These are phyloP conservation scores for Phataginus tetradactyla DNA, from an alignment of 2,797 vertebrate genomes.

Conservation along the genomic window DNA sequence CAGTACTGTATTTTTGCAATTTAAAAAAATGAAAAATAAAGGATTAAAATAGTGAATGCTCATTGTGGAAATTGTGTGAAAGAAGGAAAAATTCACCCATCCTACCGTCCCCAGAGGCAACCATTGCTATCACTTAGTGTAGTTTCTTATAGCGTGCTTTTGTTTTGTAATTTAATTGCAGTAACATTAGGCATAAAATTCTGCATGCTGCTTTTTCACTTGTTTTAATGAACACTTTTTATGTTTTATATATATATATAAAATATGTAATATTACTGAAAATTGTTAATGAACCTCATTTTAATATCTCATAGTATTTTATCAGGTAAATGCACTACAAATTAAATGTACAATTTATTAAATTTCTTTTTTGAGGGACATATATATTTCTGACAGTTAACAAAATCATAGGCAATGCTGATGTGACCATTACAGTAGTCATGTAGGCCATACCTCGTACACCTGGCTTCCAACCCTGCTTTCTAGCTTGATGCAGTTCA, in stretches of 20 bases:
- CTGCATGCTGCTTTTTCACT: background rate
- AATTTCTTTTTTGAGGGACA: background rate
- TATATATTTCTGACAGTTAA: background rate
- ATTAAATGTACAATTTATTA: background rate
- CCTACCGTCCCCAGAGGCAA: accelerated
- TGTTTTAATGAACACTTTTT: background rate
- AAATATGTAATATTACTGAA: background rate
- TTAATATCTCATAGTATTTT: background rate
- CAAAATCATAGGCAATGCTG: background rate
- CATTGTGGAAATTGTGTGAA: background rate
- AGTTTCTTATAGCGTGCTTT: background rate
- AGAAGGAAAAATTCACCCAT: background rate
- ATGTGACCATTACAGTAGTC: no score
- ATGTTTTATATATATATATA: background rate
- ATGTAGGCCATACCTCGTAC: accelerated
- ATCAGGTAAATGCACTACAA: background rate
- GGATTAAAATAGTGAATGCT: background rate
- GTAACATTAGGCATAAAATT: background rate
- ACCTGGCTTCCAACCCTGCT: background rate
- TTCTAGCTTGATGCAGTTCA: background rate
- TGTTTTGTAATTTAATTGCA: background rate
- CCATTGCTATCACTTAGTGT: background rate
- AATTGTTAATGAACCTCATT: background rate
- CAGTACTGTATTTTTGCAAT: background rate
- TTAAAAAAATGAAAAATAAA: background rate